Percentiles rank a stretch among this genome's conserved stretches.
Evolutionary conservation across 2,113 vertebrate species (phyloP).

Genomic region (Neotoma lepida): DNA sequence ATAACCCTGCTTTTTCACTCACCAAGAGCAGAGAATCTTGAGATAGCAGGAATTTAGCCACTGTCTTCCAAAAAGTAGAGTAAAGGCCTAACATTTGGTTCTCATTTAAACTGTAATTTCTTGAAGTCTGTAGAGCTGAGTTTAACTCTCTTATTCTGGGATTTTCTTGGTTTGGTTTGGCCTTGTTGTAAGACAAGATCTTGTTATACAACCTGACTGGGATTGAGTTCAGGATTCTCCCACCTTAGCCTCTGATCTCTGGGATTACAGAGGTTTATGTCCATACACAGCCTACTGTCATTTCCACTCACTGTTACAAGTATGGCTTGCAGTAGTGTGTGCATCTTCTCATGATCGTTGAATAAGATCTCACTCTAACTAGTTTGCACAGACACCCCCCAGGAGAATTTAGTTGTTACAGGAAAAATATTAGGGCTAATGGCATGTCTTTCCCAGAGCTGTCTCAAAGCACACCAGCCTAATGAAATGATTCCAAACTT

Average conservation of each 20-base stretch:
- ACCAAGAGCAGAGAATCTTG: not conserved
- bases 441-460: not conserved
- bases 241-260: not conserved
- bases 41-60: not conserved
- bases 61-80: not conserved
- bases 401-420: not conserved
- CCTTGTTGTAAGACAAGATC: not conserved
- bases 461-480: not conserved
- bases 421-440: not conserved
- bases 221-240: not conserved
- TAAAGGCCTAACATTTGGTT: not conserved
- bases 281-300: too few relatives aligned
- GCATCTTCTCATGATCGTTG: not conserved
- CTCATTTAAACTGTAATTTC: not conserved
- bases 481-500: not conserved
- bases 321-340: not conserved
- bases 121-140: not conserved
- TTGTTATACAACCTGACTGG: too few relatives aligned
- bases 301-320: not conserved
- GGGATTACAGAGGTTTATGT: too few relatives aligned
- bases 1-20: not conserved
- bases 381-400: not conserved
- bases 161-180: not conserved
- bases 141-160: not conserved
- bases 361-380: not conserved